Evolutionary conservation across 2,888 invertebrate genomes (phyloP).

Genomic region (Caenorhabditis sp.): DNA sequence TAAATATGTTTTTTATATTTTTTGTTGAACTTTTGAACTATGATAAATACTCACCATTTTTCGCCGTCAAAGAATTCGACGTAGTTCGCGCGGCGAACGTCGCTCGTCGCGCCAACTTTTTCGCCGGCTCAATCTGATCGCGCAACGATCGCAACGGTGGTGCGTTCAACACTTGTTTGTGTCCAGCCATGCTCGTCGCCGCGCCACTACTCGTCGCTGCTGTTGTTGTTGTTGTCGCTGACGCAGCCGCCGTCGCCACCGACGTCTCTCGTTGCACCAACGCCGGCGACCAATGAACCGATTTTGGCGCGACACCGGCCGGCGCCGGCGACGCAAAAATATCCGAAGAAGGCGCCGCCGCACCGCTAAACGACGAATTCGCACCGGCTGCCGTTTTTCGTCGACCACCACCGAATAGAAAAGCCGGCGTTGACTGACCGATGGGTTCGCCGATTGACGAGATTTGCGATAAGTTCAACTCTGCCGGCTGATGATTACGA

Average conservation of each 20-base stretch:
- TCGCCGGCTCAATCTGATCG: constrained; percentile 36
- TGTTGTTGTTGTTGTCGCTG: neutral
- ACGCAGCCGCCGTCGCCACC: neutral
- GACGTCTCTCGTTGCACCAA: constrained; percentile 33
- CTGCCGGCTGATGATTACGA: neutral
- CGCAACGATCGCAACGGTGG: constrained; percentile 38
- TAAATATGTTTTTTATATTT: no score
- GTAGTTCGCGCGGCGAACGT: constrained; percentile 30
- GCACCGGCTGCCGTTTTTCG: constrained; percentile 25
- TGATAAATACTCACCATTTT: neutral
- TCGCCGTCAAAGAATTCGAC: neutral
- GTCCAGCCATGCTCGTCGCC: neutral
- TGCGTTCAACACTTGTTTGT: constrained; percentile 4
- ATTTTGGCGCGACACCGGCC: constrained; percentile 14
- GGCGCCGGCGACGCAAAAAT: constrained; percentile 49
- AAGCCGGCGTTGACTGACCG: constrained; percentile 36
- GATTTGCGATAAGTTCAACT: constrained; percentile 1
- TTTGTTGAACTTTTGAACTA: no score
- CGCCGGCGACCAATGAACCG: constrained; percentile 52
- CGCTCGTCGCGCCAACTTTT: constrained; percentile 31
- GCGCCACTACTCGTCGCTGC: neutral
- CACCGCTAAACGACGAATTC: constrained; percentile 27
- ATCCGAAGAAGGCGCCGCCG: constrained; percentile 48
- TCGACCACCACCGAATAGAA: constrained; percentile 20
- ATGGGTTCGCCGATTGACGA: constrained; percentile 23